A percentile compares a stretch with the other conserved stretches of the same genome.
Evolutionary conservation across 30 jellyfish, hydroid and myxozoan species (phyloP).

Genomic region (Nemopilema nomurai): DNA sequence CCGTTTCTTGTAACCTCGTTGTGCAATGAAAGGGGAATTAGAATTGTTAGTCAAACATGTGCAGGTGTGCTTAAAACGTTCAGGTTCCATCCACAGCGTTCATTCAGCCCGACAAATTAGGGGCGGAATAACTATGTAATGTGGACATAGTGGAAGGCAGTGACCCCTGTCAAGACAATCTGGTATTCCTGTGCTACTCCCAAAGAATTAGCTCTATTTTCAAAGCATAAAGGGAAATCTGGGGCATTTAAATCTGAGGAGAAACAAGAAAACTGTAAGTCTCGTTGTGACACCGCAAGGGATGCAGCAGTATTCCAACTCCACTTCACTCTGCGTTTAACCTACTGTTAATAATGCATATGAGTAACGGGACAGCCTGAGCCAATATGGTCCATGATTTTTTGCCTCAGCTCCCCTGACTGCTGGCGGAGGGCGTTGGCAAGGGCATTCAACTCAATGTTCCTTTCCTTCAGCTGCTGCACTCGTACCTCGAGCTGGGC

Average conservation of each 20-base stretch:
- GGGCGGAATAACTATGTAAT: too few species aligned
- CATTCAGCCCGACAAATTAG: too few species aligned
- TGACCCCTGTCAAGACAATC: too few species aligned
- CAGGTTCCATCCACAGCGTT: too few species aligned
- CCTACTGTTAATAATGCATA: conserved; percentile 22
- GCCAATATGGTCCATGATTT: conserved; percentile 68
- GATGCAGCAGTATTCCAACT: neutral
- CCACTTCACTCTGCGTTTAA: neutral
- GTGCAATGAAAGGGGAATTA: neutral
- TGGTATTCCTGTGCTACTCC: too few species aligned
- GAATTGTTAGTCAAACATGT: neutral
- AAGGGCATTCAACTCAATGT: conserved; percentile 69
- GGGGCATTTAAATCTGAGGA: too few species aligned
- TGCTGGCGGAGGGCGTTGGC: conserved; percentile 75
- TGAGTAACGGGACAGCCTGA: conserved; percentile 63
- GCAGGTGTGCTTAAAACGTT: neutral
- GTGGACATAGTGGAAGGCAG: too few species aligned
- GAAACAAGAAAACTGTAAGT: too few species aligned
- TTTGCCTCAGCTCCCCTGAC: conserved; percentile 61
- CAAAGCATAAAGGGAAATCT: too few species aligned
- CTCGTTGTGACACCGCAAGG: neutral
- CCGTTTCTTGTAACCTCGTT: neutral
- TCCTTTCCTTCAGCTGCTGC: conserved; percentile 68
- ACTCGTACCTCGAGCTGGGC: conserved; percentile 87
- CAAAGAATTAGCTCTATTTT: too few species aligned